Base-by-base conservation (phyloP, 2,888 invertebrate species). In the Microdon myrmicae region DNA sequence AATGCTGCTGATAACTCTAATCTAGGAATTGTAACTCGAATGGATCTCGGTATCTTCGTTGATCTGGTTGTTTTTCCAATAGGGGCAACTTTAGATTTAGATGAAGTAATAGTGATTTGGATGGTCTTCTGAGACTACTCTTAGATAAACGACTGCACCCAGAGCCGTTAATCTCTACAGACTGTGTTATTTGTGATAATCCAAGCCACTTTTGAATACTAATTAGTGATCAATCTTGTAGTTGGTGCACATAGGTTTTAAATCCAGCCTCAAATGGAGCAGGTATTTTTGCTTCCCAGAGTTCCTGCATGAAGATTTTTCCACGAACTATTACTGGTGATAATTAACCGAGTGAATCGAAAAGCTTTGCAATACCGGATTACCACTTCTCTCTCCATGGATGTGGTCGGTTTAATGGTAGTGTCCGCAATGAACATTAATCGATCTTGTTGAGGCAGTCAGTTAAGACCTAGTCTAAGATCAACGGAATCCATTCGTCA, bases 171-270 rank as follows among this genome's bases (percentile, higher is more conserved):
- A n/a, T n/a, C n/a, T n/a, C n/a, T n/a, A n/a, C n/a, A n/a, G n/a
- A n/a, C n/a, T n/a, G n/a, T n/a, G n/a, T n/a, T n/a, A n/a, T n/a
- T n/a, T 49, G 16, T n/a, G 32, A 23, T 28, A 53, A 20, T 34
- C 59, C 45, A 19, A 53, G 9, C 59, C 45, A 59, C 2, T 39
- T 38, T 3, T 32, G 48, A 20, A 56, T 31, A 4, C 14, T 22
- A 6, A 48, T 28, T 17, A 35, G 4, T 2, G 34, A 37, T 4
- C 47, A 12, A 17, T 56, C 35, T 3, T 25, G 6, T 8, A 39
- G 35, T 9, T 56, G 47, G 20, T 35, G 41, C 4, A 38, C 10
- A 6, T 31, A 47, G 7, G 22, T 47, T 19, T 20, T 29, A 26
- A 38, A 55, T 10, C 35, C 23, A 22, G 1, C 13, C 25, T 29